Percentiles rank a stretch among this genome's conserved stretches.
These are phyloP conservation scores for Gymnothorax reevesii DNA, from an alignment of 2,797 vertebrate genomes.

Conservation along the genomic window DNA sequence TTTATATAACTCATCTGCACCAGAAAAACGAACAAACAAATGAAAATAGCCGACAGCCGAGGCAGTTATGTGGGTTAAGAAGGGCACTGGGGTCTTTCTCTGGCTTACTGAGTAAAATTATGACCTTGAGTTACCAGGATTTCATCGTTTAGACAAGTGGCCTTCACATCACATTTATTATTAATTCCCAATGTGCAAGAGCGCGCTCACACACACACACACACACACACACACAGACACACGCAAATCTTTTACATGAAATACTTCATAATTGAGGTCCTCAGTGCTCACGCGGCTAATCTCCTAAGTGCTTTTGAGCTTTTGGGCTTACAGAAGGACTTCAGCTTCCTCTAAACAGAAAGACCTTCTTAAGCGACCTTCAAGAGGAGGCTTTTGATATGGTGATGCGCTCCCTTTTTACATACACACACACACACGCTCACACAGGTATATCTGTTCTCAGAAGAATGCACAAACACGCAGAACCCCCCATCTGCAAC, in stretches of 20 bases:
- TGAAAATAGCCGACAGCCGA: neutral
- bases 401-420: constrained; percentile 23
- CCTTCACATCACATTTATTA: neutral
- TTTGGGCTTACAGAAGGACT: neutral
- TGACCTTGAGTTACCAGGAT: neutral
- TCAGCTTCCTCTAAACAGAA: neutral
- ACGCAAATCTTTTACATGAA: neutral
- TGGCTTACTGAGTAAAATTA: neutral
- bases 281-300: neutral
- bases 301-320: neutral
- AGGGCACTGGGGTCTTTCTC: neutral
- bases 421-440: neutral
- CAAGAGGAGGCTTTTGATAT: neutral
- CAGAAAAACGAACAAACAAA: neutral
- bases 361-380: constrained; percentile 53
- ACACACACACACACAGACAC: neutral
- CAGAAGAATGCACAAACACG: neutral
- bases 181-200: neutral
- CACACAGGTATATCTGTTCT: neutral
- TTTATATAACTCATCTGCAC: neutral
- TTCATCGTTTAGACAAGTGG: neutral
- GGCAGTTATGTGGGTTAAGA: neutral
- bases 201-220: neutral
- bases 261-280: neutral
- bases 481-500: neutral